Percentiles rank a stretch among this genome's conserved stretches.
Conservation (phyloP, 2,888 invertebrate species). For the Congeria kusceri region DNA sequence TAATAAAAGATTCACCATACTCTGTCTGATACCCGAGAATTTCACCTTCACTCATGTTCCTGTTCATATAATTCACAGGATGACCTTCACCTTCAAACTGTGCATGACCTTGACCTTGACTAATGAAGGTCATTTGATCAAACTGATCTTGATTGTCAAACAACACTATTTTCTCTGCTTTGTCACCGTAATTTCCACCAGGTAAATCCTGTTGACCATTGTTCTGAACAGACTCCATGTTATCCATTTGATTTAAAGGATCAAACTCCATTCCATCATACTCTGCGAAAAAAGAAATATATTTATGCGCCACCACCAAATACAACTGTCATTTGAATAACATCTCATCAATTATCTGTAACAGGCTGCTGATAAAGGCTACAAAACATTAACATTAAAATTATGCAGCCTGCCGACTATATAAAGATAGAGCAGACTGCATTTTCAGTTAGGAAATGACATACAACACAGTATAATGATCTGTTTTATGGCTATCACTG, state of each 20-base stretch:
- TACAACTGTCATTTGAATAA: neutral
- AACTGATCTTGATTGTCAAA: conserved; percentile 41
- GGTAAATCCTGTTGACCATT: conserved; percentile 33
- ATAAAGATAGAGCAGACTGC: no score
- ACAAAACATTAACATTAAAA: neutral
- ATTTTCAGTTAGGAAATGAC: no score
- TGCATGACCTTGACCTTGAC: conserved; percentile 19
- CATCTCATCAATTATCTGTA: no score
- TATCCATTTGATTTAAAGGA: conserved; percentile 33
- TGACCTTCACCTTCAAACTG: neutral
- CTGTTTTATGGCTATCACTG: no score
- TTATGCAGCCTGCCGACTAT: no score
- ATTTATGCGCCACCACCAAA: conserved; percentile 24
- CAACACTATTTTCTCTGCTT: conserved; percentile 37
- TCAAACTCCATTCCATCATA: conserved; percentile 57
- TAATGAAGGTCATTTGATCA: conserved; percentile 16
- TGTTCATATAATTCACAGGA: neutral
- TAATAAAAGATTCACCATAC: conserved; percentile 51
- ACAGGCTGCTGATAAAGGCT: neutral
- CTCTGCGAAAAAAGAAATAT: conserved; percentile 57
- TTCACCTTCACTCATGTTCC: conserved; percentile 61
- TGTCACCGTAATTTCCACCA: conserved; percentile 22
- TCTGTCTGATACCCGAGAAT: conserved; percentile 59
- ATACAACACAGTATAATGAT: no score
- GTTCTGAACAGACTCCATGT: conserved; percentile 32